A percentile compares a stretch with the other conserved stretches of the same genome.
phyloP scores from a whole-genome alignment of 2,888 invertebrate species.

The Blastobasis adustella region DNA sequence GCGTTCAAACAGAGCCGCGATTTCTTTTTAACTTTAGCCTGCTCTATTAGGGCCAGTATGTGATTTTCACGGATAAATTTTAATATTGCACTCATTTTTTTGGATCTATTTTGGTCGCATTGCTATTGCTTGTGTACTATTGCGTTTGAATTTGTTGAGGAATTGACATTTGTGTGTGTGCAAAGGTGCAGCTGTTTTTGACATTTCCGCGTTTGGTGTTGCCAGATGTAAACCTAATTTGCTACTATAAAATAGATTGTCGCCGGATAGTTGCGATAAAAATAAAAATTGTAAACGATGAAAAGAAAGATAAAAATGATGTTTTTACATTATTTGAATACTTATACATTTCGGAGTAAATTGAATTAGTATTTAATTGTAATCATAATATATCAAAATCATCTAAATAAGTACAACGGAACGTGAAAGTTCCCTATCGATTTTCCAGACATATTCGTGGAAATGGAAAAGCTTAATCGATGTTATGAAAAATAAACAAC shows the following conservation, averaged over 20 bases:
- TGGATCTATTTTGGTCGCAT: slow-evolving; percentile 44
- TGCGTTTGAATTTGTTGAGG: slow-evolving; percentile 57
- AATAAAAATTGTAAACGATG: too few species aligned
- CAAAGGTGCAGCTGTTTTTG: slow-evolving; percentile 14
- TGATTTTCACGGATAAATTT: slow-evolving; percentile 81
- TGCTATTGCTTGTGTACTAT: slow-evolving; percentile 36
- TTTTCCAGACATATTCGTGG: slow-evolving; percentile 9
- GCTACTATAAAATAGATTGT: neutral
- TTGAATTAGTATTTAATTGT: too few species aligned
- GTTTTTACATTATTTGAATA: too few species aligned
- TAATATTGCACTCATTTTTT: slow-evolving; percentile 77
- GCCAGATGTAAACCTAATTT: neutral
- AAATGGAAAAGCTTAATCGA: neutral
- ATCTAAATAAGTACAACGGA: slow-evolving; percentile 12
- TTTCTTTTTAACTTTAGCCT: slow-evolving; percentile 74
- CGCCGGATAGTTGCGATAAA: too few species aligned
- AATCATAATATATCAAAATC: neutral
- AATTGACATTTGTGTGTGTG: slow-evolving; percentile 21
- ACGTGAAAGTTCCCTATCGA: slow-evolving; percentile 17
- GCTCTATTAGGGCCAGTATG: slow-evolving; percentile 79
- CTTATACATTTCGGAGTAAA: too few species aligned
- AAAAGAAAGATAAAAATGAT: too few species aligned
- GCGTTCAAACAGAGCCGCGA: slow-evolving; percentile 77
- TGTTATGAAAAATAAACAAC: neutral
- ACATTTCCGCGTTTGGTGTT: slow-evolving; percentile 1